Percentiles rank a stretch among this genome's conserved stretches.
These are phyloP conservation scores for Cylloceria caligata DNA, from an alignment of 2,888 invertebrate genomes.

Conservation along the genomic window DNA sequence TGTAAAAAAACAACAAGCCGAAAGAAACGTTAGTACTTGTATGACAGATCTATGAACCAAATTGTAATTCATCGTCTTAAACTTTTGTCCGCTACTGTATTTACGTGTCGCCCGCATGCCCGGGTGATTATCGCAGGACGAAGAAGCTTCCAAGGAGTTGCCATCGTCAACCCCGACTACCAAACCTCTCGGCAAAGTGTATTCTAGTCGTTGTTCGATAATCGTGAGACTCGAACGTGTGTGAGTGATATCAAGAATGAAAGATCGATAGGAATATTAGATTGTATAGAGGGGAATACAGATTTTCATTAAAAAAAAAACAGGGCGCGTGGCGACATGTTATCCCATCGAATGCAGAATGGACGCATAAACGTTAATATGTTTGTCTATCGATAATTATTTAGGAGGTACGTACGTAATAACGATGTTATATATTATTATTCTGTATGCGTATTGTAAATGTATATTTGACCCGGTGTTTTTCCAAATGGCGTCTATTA, in stretches of 20 bases:
- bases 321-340: constrained; percentile 14
- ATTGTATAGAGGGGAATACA: constrained; percentile 4
- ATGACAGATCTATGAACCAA: too few species aligned
- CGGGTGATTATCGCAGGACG: neutral
- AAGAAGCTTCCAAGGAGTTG: constrained; percentile 17
- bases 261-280: neutral
- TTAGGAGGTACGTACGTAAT: constrained; percentile 50
- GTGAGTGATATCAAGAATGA: constrained; percentile 19
- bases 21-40: too few species aligned
- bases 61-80: too few species aligned
- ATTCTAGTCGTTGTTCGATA: constrained; percentile 66
- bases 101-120: neutral
- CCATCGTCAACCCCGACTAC: constrained; percentile 16
- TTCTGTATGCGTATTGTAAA: constrained; percentile 37
- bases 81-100: too few species aligned
- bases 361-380: constrained; percentile 45
- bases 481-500: constrained; percentile 58
- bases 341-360: constrained; percentile 44
- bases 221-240: constrained; percentile 43
- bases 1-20: too few species aligned
- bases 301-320: neutral
- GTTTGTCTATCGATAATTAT: constrained; percentile 59
- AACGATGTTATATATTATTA: constrained; percentile 51
- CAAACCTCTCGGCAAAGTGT: constrained; percentile 50
- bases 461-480: constrained; percentile 36